A percentile compares a stretch with the other conserved stretches of the same genome.
These are phyloP conservation scores for Hycleus phaleratus DNA, from an alignment of 1,140 invertebrate genomes.

Conservation along the genomic window DNA sequence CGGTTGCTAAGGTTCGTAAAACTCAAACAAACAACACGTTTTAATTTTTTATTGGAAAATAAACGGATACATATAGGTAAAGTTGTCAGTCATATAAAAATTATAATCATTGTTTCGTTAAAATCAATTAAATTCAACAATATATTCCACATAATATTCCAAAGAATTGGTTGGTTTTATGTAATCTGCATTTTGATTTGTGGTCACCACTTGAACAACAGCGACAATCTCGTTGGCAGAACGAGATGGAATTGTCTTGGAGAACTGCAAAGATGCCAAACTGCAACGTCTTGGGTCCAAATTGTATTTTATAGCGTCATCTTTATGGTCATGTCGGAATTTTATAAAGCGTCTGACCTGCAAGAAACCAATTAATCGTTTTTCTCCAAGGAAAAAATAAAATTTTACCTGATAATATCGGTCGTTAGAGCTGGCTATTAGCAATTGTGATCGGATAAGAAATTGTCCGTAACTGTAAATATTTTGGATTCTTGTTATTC, in stretches of 20 bases:
- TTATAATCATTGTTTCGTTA: neutral
- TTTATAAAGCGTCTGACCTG: neutral
- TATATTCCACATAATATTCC: slow-evolving; percentile 7
- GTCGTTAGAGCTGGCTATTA: neutral
- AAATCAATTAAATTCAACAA: neutral
- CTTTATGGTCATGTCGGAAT: neutral
- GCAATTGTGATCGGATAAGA: slow-evolving; percentile 1
- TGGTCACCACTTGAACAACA: neutral
- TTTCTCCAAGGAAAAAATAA: neutral
- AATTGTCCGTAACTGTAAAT: slow-evolving; percentile 1
- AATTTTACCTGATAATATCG: neutral
- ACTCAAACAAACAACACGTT: neutral
- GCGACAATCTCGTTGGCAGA: neutral
- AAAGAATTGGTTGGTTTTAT: neutral
- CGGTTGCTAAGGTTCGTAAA: neutral
- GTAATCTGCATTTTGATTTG: neutral
- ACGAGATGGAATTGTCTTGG: neutral
- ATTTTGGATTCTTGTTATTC: neutral
- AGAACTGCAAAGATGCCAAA: neutral
- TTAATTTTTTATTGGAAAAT: neutral
- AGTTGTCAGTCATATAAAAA: neutral
- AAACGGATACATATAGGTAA: neutral
- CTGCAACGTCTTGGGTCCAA: slow-evolving; percentile 1
- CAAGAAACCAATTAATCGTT: neutral
- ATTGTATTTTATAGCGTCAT: slow-evolving; percentile 2